Conservation (phyloP, 92 coral and sea anemone species). For the Phymanthus crucifer region DNA sequence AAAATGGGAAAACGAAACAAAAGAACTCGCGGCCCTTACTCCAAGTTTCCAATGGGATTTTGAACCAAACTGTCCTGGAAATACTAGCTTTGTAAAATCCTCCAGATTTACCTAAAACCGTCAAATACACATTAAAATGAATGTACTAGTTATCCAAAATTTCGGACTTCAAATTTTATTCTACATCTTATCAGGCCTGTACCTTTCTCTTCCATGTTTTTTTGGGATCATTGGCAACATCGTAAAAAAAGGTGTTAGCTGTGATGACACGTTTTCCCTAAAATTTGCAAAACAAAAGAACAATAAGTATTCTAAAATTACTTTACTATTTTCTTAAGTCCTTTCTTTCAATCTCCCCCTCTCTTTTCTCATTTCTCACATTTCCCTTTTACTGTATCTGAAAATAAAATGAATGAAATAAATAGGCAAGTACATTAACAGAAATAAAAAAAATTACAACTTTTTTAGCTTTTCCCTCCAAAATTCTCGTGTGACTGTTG, state of each 20-base stretch:
- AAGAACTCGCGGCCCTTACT: not conserved
- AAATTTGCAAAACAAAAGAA: no score
- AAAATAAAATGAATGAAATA: not conserved
- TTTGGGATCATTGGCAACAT: not conserved
- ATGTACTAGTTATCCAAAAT: no score
- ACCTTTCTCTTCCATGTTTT: not conserved
- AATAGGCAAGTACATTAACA: not conserved
- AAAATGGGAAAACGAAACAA: not conserved
- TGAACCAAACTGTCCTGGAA: slow-evolving; percentile 10
- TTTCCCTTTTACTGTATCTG: not conserved
- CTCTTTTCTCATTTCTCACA: no score
- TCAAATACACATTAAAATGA: no score
- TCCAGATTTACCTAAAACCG: not conserved
- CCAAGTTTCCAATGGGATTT: not conserved
- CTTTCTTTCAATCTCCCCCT: not conserved
- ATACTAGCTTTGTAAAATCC: not conserved
- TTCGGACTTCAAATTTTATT: no score
- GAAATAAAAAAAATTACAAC: not conserved
- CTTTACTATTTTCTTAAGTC: no score
- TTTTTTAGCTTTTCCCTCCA: slow-evolving; percentile 1
- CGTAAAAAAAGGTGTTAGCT: not conserved
- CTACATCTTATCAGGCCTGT: not conserved
- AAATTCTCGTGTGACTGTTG: not conserved
- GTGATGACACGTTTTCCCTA: slow-evolving; percentile 2
- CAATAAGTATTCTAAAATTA: no score